A percentile compares a stretch with the other conserved stretches of the same genome.
Evolutionary conservation across 2,888 invertebrate species (phyloP).

Genomic region (Sepioteuthis lessoniana): DNA sequence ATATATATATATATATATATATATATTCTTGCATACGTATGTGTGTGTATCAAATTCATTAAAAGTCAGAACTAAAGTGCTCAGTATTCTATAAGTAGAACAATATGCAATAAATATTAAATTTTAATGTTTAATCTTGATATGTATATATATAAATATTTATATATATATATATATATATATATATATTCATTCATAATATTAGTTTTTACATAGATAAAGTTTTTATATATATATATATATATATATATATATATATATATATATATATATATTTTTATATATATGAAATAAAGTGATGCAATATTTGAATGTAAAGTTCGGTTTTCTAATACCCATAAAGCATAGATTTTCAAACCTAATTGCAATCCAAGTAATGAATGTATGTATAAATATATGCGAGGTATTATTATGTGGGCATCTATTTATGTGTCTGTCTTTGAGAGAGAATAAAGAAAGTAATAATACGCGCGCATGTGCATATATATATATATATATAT

Average conservation of each 20-base stretch:
- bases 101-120: not conserved
- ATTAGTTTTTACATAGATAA: too few relatives aligned
- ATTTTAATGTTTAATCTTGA: not conserved
- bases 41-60: too few relatives aligned
- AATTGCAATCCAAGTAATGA: not conserved
- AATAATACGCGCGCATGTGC: not conserved
- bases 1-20: conserved; percentile 39
- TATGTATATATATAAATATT: conserved; percentile 37
- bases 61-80: too few relatives aligned
- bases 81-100: too few relatives aligned
- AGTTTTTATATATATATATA: conserved; percentile 44
- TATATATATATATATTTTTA: not conserved
- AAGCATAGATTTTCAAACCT: not conserved
- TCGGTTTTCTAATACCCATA: not conserved
- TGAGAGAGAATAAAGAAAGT: too few relatives aligned
- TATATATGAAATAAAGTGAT: not conserved
- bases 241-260: conserved; percentile 38
- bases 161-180: not conserved
- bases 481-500: conserved; percentile 37
- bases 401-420: not conserved
- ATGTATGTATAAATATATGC: not conserved
- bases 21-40: not conserved
- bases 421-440: not conserved
- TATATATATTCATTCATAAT: not conserved
- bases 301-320: too few relatives aligned